These are phyloP conservation scores for Danio kyathit DNA, from an alignment of 2,797 vertebrate genomes.

Conservation along the genomic window DNA sequence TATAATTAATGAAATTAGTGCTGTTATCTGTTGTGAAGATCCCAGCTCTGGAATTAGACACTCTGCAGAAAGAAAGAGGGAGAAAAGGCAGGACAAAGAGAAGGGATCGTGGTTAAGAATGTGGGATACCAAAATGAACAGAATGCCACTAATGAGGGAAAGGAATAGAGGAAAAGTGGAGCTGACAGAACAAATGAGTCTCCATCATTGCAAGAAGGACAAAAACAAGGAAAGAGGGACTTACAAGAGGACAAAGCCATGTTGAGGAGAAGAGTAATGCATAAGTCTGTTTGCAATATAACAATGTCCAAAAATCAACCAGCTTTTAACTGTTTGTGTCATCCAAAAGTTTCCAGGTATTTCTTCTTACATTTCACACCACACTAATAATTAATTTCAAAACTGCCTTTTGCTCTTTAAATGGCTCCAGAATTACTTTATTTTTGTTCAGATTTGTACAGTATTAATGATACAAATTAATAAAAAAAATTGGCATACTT, in stretches of 20 bases:
- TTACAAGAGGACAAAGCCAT: slow-evolving; percentile 36
- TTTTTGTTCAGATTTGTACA: not conserved
- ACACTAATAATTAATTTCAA: not conserved
- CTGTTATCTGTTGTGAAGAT: slow-evolving; percentile 96
- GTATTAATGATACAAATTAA: not conserved
- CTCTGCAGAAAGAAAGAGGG: slow-evolving; percentile 68
- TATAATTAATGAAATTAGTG: slow-evolving; percentile 99
- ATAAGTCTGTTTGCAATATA: not conserved
- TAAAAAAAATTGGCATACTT: not conserved
- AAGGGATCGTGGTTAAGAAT: slow-evolving; percentile 56
- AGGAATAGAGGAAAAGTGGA: slow-evolving; percentile 55
- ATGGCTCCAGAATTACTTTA: not conserved
- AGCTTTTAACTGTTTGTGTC: not conserved
- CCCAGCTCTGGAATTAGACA: slow-evolving; percentile 87
- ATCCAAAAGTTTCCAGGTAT: not conserved
- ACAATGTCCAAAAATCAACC: not conserved
- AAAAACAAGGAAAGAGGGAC: slow-evolving; percentile 25
- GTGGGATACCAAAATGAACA: slow-evolving; percentile 67
- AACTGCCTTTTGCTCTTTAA: not conserved
- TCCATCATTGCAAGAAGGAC: slow-evolving; percentile 42
- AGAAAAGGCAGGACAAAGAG: slow-evolving; percentile 40
- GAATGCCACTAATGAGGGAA: slow-evolving; percentile 70
- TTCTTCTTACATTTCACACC: not conserved
- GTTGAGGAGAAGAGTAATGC: slow-evolving; percentile 5
- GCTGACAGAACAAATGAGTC: slow-evolving; percentile 55